Percentiles rank a stretch among this genome's conserved stretches.
phyloP scores from a whole-genome alignment of 2,888 invertebrate genomes.

The Orthosia incerta region DNA sequence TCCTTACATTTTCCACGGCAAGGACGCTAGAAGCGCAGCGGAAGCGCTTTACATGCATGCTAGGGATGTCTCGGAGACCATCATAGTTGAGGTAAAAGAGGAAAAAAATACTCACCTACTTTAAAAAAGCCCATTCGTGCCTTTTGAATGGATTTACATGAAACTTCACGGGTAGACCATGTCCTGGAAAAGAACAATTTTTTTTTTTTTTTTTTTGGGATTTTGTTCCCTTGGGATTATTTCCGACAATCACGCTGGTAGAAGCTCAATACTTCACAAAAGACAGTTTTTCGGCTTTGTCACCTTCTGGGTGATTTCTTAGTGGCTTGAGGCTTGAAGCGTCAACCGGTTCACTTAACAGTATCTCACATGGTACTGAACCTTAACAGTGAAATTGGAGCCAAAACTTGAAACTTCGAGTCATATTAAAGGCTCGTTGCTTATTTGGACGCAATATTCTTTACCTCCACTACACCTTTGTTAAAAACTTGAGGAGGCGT shows the following conservation, averaged over 20 bases:
- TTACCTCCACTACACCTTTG: background rate
- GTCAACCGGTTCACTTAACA: background rate
- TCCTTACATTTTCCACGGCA: conserved; percentile 61
- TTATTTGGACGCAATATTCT: background rate
- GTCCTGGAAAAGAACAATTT: no score
- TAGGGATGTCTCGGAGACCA: no score
- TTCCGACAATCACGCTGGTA: no score
- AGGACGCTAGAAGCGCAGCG: conserved; percentile 60
- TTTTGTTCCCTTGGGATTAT: no score
- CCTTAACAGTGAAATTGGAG: conserved; percentile 3
- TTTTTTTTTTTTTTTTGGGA: no score
- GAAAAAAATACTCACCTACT: no score
- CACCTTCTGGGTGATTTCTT: background rate
- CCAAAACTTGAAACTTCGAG: conserved; percentile 7
- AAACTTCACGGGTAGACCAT: no score
- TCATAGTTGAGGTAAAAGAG: no score
- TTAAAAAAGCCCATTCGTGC: no score
- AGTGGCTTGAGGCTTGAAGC: background rate
- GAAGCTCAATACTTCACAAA: conserved; percentile 12
- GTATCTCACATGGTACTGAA: conserved; percentile 4
- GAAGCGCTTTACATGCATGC: conserved; percentile 47
- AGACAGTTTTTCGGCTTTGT: conserved; percentile 2
- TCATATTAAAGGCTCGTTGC: conserved; percentile 23
- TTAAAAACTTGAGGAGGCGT: no score
- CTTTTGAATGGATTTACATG: no score